Evolutionary conservation across 1,140 invertebrate species (phyloP), one percentile per base, ranked within the genome.

Genomic region (Nebria ingens): DNA sequence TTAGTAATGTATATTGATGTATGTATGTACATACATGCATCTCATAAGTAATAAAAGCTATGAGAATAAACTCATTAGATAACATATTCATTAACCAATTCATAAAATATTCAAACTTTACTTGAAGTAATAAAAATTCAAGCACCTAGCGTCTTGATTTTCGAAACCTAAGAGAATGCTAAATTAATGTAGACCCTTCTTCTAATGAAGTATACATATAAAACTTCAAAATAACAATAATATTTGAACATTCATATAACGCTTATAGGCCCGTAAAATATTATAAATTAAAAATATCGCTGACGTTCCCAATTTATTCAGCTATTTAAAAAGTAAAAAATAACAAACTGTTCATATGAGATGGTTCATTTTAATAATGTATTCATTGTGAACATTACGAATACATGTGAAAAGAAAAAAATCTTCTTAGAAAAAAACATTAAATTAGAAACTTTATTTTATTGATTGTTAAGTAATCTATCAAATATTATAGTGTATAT

Each of bases 271-370:
- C 40, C 40, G 17, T 45, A 17, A n/a, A 34, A 34, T 34, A 34
- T 6, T 9, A 34, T 6, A 34, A 34, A 34, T 34, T n/a, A 9
- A 34, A 45, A 11, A 45, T 45, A 45, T 45, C 6, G 40, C 40
- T 45, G 40, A 45, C 17, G 6, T 17, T 45, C 17, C 3, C n/a
- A n/a, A n/a, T 45, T 17, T 12, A 45, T 45, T 45, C 15, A 12
- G 6, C 6, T 45, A 45, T 45, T 45, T 45, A 45, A 45, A n/a
- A 45, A 12, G 40, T 45, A 45, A 45, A 45, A 45, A 45, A 45
- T 45, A 45, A 45, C 40, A 45, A 45, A 45, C 40, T 45, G 40
- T 45, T 17, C 40, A 11, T 45, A 17, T 11, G 17, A 9, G 4
- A 45, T 6, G 17, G 6, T 45, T 45, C 40, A 12, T 45, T 45